phyloP scores from a whole-genome alignment of 2,113 vertebrate genomes.

The Python bivittatus region DNA sequence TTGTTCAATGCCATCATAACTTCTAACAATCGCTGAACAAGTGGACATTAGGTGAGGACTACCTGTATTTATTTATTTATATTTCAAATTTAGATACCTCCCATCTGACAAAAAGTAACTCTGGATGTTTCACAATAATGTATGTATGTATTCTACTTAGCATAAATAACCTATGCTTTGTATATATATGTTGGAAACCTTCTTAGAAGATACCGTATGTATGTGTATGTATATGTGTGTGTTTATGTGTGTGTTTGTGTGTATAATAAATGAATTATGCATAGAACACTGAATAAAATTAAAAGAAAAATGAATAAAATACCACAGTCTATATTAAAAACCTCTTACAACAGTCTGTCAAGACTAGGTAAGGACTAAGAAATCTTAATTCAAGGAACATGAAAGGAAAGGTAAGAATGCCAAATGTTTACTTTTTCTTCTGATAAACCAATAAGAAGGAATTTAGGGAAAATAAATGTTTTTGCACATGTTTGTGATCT shows the following conservation, averaged over 20 bases:
- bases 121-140: no score
- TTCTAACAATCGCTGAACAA: background rate
- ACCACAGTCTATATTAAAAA: background rate
- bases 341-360: background rate
- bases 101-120: no score
- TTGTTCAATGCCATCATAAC: background rate
- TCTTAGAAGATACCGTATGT: background rate
- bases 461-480: background rate
- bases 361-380: background rate
- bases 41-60: background rate
- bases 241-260: no score
- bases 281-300: background rate
- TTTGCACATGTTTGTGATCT: background rate
- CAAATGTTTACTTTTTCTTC: slow-evolving; percentile 1
- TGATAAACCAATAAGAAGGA: background rate
- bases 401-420: background rate
- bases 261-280: background rate
- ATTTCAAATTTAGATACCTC: no score
- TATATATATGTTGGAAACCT: background rate
- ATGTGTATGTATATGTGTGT: no score
- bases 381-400: slow-evolving; percentile 21
- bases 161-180: background rate
- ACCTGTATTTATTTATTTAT: no score
- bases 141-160: background rate
- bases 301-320: background rate